Evolutionary conservation across 2,113 vertebrate species (phyloP).

Genomic region (Azemiops feae): DNA sequence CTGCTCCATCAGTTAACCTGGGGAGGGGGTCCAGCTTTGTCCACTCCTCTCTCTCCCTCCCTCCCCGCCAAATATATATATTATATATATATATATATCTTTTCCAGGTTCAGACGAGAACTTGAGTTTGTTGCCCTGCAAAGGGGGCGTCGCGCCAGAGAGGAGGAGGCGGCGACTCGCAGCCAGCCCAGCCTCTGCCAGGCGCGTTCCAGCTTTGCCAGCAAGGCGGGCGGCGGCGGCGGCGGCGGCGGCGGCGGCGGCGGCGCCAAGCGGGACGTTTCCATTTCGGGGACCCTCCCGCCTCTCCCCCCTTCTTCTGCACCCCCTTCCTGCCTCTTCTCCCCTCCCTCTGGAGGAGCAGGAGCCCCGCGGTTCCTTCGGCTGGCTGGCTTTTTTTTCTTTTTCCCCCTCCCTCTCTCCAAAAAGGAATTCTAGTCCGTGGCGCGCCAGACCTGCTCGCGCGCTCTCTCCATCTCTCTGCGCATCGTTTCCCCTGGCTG

Average conservation of each 20-base stretch:
- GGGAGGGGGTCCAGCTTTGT: not conserved
- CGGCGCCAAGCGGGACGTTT: not conserved
- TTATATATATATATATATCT: too few relatives aligned
- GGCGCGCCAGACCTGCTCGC: not conserved
- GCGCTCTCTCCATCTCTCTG: not conserved
- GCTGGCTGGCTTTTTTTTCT: too few relatives aligned
- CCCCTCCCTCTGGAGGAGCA: not conserved
- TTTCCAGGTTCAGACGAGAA: not conserved
- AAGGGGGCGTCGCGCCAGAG: not conserved
- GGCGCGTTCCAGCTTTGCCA: not conserved
- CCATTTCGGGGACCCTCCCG: not conserved
- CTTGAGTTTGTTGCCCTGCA: not conserved
- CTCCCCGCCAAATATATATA: not conserved
- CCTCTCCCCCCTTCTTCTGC: not conserved
- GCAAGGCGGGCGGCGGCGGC: not conserved
- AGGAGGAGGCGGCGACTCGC: not conserved
- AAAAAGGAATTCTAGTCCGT: not conserved
- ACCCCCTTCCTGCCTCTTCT: not conserved
- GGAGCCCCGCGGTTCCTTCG: not conserved
- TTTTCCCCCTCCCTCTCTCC: fast-evolving
- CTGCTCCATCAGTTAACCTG: not conserved
- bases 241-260: not conserved
- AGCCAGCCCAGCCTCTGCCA: not conserved
- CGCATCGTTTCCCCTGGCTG: not conserved
- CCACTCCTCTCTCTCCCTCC: fast-evolving